Evolutionary conservation across 2,113 vertebrate species (phyloP), one percentile per base, ranked within the genome.

Genomic region (Rafetus swinhoei): DNA sequence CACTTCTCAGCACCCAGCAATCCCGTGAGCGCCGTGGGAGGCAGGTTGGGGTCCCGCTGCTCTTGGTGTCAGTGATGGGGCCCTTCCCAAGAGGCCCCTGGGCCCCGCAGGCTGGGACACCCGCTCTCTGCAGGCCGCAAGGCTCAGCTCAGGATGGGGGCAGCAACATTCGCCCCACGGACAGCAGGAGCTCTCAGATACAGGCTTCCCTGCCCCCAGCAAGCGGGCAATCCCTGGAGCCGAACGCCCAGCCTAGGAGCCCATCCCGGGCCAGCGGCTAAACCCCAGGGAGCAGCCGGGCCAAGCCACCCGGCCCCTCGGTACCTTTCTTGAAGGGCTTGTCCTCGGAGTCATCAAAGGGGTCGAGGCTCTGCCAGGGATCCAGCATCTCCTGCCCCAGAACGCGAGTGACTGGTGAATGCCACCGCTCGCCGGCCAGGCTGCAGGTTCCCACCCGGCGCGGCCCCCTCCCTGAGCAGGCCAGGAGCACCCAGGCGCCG

Each of bases 301-400:
- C 39, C 56, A 5, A 62, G 19, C 4, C 25, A 6, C 18, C 15
- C 1, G 13, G 10, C 22, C 14, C 3, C 53, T 1, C 27, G 69
- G 1, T 25, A 99, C 99, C 99, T 98, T 97, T 96, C 97, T 97
- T 99, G 0, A 99, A 97, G 0, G 98, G 98, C 60, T 98, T 99
- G 0, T 98, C 97, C 45, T 98, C 97, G 0, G 97, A 60, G 6
- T 96, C 94, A 1, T 93, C 79, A 1, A 99, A 99, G 15, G 98
- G 98, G 90, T 99, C 98, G 2, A 99, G 98, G 88, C 98, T 97
- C 27, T 95, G 92, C 99, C 99, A 99, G 0, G 97, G 98, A 76
- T 98, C 97, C 6, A 85, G 69, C 29, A 92, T 60, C 87, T 98
- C 98, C 98, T 99, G 81, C 56, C 76, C 88, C 3, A 54, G n/a